These are phyloP conservation scores for Tricholaema leucomelas DNA, from an alignment of 2,113 vertebrate species.

Conservation along the genomic window DNA sequence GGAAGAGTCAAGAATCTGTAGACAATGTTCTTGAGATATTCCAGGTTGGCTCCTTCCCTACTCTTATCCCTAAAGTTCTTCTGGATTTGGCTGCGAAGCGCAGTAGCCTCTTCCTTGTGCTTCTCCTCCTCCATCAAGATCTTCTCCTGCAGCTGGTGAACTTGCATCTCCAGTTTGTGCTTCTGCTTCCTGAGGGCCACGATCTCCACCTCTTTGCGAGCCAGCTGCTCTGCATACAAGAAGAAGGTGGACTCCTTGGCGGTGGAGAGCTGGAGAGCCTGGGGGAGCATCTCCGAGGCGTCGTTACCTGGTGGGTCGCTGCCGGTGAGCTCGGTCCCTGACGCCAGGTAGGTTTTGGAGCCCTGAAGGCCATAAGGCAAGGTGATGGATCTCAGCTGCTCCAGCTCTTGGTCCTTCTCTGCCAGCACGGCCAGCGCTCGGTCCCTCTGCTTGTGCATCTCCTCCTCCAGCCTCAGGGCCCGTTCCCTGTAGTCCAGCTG, in stretches of 20 bases:
- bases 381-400: slow-evolving; percentile 75
- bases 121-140: slow-evolving; percentile 78
- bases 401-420: slow-evolving; percentile 91
- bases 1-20: slow-evolving; percentile 89
- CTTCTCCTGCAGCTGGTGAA: slow-evolving; percentile 80
- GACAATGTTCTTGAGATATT: slow-evolving; percentile 95
- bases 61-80: slow-evolving; percentile 82
- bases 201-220: slow-evolving; percentile 88
- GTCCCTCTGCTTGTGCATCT: slow-evolving; percentile 91
- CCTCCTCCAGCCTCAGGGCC: slow-evolving; percentile 84
- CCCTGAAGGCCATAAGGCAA: slow-evolving; percentile 33
- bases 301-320: background rate
- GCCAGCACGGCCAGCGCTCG: slow-evolving; percentile 88
- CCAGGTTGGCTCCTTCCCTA: slow-evolving; percentile 92
- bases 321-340: background rate
- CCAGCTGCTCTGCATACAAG: slow-evolving; percentile 90
- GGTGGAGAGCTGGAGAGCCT: slow-evolving; percentile 71
- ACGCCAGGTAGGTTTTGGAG: background rate
- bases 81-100: slow-evolving; percentile 76
- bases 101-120: slow-evolving; percentile 75
- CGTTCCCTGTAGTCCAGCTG: slow-evolving; percentile 81
- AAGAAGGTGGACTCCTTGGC: slow-evolving; percentile 85
- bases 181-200: slow-evolving; percentile 81
- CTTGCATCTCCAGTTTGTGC: slow-evolving; percentile 81
- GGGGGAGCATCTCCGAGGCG: slow-evolving; percentile 67